These are phyloP conservation scores for Oscheius onirici DNA, from an alignment of 2,888 invertebrate species.

Conservation along the genomic window DNA sequence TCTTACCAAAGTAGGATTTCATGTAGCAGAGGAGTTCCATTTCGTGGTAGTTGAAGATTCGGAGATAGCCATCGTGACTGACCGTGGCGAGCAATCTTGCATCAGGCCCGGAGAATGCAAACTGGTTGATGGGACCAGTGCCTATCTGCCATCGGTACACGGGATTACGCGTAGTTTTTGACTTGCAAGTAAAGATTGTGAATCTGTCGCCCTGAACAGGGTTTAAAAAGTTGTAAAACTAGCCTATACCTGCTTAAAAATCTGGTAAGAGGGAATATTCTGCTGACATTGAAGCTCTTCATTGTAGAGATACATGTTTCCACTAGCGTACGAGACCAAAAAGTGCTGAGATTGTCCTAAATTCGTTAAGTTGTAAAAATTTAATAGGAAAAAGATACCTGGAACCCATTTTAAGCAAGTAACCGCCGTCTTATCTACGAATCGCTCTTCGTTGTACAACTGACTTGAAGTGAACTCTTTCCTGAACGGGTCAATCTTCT, in stretches of 20 bases:
- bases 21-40: constrained; percentile 90
- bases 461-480: constrained; percentile 86
- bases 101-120: constrained; percentile 91
- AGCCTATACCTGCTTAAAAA: constrained; percentile 61
- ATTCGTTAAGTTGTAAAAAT: not conserved
- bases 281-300: constrained; percentile 91
- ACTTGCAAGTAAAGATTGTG: constrained; percentile 92
- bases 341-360: constrained; percentile 86
- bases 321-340: constrained; percentile 91
- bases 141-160: constrained; percentile 80
- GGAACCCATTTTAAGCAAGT: constrained; percentile 98
- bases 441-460: constrained; percentile 94
- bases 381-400: constrained; percentile 70
- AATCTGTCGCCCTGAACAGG: constrained; percentile 82
- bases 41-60: constrained; percentile 95
- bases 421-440: constrained; percentile 91
- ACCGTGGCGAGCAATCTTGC: constrained; percentile 91
- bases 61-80: constrained; percentile 86
- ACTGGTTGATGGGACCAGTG: constrained; percentile 83
- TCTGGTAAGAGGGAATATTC: constrained; percentile 89
- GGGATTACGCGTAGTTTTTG: constrained; percentile 94
- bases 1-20: constrained; percentile 86
- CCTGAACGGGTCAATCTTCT: constrained; percentile 94
- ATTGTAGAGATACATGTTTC: constrained; percentile 96
- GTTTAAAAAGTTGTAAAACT: not conserved